phyloP scores from a whole-genome alignment of 2,888 invertebrate genomes.

The Trachelus troglodyta region DNA sequence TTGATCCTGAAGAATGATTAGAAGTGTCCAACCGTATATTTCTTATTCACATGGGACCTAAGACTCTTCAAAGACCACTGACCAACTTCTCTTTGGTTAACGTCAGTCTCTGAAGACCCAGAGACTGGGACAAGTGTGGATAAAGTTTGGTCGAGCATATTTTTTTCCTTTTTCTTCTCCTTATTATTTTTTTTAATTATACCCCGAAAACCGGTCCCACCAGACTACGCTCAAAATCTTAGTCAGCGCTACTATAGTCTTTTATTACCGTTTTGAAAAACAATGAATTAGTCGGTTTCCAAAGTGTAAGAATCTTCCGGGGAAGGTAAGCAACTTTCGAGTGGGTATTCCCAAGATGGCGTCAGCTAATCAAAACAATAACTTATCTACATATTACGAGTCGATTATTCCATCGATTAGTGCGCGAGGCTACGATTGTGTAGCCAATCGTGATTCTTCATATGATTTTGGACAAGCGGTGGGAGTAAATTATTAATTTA shows the following conservation, averaged over 20 bases:
- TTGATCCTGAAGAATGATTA: neutral
- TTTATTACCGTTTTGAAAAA: neutral
- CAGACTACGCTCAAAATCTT: neutral
- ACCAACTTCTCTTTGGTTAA: neutral
- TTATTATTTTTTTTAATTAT: neutral
- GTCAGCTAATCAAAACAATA: constrained; percentile 22
- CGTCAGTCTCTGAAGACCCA: neutral
- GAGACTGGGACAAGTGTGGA: neutral
- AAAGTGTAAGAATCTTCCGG: constrained; percentile 18
- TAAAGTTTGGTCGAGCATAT: neutral
- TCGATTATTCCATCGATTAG: neutral
- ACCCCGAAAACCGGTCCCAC: neutral
- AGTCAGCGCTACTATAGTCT: neutral
- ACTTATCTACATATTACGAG: neutral
- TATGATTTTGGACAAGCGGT: neutral
- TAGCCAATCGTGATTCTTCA: neutral
- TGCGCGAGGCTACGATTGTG: neutral
- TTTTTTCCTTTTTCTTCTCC: neutral
- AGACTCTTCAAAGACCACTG: neutral
- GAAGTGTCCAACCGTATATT: neutral
- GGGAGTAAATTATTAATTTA: neutral
- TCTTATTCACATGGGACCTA: neutral
- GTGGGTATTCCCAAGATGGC: constrained; percentile 46
- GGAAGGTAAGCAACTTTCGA: constrained; percentile 48
- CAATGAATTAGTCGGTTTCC: constrained; percentile 2